phyloP scores from a whole-genome alignment of 2,113 vertebrate genomes.

The Lasiurus borealis region DNA sequence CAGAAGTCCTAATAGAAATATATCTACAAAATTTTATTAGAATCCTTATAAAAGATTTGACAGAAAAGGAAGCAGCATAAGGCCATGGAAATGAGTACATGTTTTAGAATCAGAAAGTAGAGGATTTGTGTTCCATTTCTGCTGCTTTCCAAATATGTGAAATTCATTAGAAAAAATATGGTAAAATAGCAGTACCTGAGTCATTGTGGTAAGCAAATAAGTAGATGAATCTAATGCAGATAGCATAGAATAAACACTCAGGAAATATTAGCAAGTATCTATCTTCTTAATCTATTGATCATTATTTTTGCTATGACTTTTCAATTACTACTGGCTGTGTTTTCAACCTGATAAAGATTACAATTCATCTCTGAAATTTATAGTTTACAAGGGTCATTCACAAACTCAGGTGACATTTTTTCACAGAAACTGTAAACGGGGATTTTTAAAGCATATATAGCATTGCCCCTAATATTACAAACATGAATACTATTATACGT shows the following conservation, averaged over 20 bases:
- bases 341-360: neutral
- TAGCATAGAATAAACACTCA: neutral
- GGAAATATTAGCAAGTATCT: neutral
- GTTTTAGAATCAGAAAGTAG: neutral
- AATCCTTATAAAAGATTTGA: slow-evolving; percentile 35
- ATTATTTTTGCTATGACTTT: neutral
- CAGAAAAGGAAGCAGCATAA: neutral
- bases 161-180: neutral
- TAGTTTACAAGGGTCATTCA: neutral
- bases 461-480: neutral
- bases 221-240: neutral
- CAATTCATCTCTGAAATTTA: neutral
- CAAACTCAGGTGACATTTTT: neutral
- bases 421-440: neutral
- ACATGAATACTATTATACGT: neutral
- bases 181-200: neutral
- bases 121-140: neutral
- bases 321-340: neutral
- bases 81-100: neutral
- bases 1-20: slow-evolving; percentile 31
- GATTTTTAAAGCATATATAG: neutral
- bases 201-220: neutral
- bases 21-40: slow-evolving; percentile 35
- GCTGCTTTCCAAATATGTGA: neutral
- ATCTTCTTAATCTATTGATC: neutral